Conservation (phyloP, 2,113 vertebrate species). For the Aramus guarauna region DNA sequence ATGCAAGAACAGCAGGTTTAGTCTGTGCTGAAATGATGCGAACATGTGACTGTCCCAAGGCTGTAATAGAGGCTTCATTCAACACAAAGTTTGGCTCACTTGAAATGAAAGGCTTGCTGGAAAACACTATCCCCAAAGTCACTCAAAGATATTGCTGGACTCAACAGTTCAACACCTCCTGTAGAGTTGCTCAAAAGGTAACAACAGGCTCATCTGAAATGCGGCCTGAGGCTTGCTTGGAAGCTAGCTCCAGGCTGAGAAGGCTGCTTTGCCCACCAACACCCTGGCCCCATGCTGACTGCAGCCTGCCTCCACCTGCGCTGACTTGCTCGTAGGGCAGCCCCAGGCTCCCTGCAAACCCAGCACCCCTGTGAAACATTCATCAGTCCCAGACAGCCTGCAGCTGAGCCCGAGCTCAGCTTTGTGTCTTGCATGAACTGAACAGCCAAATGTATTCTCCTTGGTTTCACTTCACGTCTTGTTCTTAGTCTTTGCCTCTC, state of each 20-base stretch:
- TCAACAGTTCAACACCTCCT: neutral
- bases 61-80: neutral
- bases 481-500: neutral
- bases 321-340: neutral
- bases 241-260: neutral
- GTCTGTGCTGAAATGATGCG: neutral
- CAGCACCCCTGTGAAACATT: neutral
- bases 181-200: neutral
- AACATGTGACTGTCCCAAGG: neutral
- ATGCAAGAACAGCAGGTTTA: neutral
- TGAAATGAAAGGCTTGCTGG: neutral
- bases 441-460: neutral
- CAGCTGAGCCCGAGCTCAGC: neutral
- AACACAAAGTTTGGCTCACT: neutral
- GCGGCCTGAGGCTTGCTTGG: neutral
- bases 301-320: neutral
- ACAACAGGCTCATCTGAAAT: neutral
- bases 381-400: neutral
- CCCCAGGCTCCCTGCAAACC: neutral
- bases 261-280: neutral
- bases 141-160: neutral
- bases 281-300: neutral
- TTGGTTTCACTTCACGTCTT: neutral
- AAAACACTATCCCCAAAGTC: neutral
- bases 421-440: neutral